These are phyloP conservation scores for Eulemur rufifrons DNA, from an alignment of 2,113 vertebrate genomes.

Conservation along the genomic window DNA sequence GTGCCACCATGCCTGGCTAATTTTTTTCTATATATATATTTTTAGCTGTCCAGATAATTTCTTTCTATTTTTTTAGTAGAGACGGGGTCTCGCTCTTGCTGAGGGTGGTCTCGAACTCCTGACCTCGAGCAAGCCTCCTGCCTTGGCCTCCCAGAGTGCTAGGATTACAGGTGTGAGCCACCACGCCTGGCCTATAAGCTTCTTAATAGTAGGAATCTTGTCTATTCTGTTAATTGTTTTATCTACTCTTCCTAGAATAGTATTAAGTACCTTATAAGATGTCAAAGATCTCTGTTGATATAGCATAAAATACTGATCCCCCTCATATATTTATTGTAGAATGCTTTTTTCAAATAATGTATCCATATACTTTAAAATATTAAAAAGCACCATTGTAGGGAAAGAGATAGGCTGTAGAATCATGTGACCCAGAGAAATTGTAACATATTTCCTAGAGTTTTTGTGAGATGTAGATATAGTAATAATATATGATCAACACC, in stretches of 20 bases:
- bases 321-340: neutral
- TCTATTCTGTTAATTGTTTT: neutral
- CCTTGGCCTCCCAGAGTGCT: too few species aligned
- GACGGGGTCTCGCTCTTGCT: too few species aligned
- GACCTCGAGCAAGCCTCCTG: too few species aligned
- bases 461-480: neutral
- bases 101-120: too few species aligned
- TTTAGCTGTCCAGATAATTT: too few species aligned
- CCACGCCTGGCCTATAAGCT: neutral
- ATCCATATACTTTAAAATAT: neutral
- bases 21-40: too few species aligned
- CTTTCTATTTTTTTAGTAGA: too few species aligned
- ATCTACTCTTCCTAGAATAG: neutral
- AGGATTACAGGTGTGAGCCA: too few species aligned
- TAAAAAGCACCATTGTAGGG: neutral
- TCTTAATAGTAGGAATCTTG: neutral
- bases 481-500: neutral
- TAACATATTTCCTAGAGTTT: neutral
- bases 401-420: neutral
- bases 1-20: too few species aligned
- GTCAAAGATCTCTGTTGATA: neutral
- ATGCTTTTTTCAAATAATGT: neutral
- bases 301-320: neutral
- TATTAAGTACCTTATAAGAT: neutral
- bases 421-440: neutral